Conservation (phyloP, 1,140 invertebrate genomes). For the Thaumetopoea pityocampa region DNA sequence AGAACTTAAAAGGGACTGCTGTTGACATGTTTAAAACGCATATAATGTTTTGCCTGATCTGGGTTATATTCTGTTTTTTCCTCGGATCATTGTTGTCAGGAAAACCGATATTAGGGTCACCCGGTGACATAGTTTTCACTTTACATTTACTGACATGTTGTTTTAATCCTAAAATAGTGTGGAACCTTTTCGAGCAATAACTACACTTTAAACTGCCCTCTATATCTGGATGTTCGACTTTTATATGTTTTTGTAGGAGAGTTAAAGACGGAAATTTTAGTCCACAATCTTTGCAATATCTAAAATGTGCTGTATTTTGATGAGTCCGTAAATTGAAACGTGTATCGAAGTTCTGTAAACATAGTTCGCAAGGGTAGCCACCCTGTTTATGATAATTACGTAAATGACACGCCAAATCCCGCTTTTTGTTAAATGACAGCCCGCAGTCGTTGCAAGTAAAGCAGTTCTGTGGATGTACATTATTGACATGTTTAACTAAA, state of each 20-base stretch:
- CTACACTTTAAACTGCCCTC: slow-evolving; percentile 34
- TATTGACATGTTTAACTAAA: slow-evolving; percentile 51
- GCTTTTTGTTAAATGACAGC: slow-evolving; percentile 44
- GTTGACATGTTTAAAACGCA: slow-evolving; percentile 60
- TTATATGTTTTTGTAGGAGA: slow-evolving; percentile 42
- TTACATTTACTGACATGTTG: slow-evolving; percentile 42
- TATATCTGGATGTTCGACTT: slow-evolving; percentile 36
- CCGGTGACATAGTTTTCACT: slow-evolving; percentile 27
- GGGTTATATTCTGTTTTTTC: slow-evolving; percentile 42
- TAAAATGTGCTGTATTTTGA: slow-evolving; percentile 43
- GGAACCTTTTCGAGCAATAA: slow-evolving; percentile 44
- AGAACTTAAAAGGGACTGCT: slow-evolving; percentile 57
- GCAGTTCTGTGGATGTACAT: slow-evolving; percentile 40
- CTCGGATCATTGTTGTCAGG: slow-evolving; percentile 28
- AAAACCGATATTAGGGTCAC: slow-evolving; percentile 7
- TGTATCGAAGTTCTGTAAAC: slow-evolving; percentile 35
- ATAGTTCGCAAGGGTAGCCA: slow-evolving; percentile 46
- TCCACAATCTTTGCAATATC: slow-evolving; percentile 39
- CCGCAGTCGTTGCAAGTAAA: slow-evolving; percentile 57
- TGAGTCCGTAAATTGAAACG: slow-evolving; percentile 28
- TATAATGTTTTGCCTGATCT: slow-evolving; percentile 53
- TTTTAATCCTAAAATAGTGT: slow-evolving; percentile 40
- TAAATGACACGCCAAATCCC: slow-evolving; percentile 41
- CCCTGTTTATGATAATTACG: slow-evolving; percentile 40
- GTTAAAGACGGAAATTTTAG: slow-evolving; percentile 29